Percentiles rank a stretch among this genome's conserved stretches.
Conservation (phyloP, 1,140 invertebrate species). For the Varroa destructor region DNA sequence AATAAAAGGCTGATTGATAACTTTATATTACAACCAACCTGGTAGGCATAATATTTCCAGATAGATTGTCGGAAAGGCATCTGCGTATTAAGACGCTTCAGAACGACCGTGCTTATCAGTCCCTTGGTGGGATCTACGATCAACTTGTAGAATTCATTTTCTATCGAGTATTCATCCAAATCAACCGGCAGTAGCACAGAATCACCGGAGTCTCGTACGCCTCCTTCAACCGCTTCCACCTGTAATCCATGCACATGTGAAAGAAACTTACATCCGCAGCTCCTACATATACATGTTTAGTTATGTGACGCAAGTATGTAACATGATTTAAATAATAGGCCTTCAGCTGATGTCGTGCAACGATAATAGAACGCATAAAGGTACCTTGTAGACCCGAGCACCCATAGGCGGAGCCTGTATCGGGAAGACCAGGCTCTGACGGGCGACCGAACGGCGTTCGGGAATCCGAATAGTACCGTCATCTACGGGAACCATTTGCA, state of each 20-base stretch:
- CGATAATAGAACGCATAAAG: too few species aligned
- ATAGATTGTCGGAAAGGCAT: constrained; percentile 24
- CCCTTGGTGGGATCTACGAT: constrained; percentile 24
- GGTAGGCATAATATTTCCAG: constrained; percentile 26
- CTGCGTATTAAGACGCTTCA: constrained; percentile 24
- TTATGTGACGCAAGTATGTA: too few species aligned
- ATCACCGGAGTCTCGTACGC: constrained; percentile 6
- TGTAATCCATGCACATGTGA: neutral
- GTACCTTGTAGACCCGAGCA: constrained; percentile 12
- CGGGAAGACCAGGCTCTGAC: neutral
- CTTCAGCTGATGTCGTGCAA: too few species aligned
- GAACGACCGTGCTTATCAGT: constrained; percentile 5
- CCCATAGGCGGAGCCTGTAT: constrained; percentile 16
- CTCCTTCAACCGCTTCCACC: constrained; percentile 21
- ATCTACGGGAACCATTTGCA: constrained; percentile 4
- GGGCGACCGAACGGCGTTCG: constrained; percentile 12
- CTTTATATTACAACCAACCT: neutral
- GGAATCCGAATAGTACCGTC: constrained; percentile 12
- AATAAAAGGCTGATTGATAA: neutral
- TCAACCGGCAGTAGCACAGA: constrained; percentile 20
- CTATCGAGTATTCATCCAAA: constrained; percentile 20
- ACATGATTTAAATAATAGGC: too few species aligned
- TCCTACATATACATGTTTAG: too few species aligned
- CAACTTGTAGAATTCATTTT: constrained; percentile 20
- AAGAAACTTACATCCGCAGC: too few species aligned